Base-by-base conservation (phyloP, 2,888 invertebrate species). In the Actias luna region DNA sequence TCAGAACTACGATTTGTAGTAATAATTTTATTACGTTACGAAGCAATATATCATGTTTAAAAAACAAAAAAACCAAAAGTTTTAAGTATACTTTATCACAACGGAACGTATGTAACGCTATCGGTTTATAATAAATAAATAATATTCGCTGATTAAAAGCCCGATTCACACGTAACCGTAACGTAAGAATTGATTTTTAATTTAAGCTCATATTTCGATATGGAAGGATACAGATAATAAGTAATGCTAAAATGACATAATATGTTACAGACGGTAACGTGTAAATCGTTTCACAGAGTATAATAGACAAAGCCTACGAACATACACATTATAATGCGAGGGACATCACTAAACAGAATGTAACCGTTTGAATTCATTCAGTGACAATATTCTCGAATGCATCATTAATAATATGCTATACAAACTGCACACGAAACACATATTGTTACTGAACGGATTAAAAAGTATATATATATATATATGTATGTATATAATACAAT, bases 401-500 rank as follows among this genome's bases (percentile, higher is more conserved):
- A 80, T 78, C 71, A 80, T 83, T 74, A 71, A 78, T 78, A 71
- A 78, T 78, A 78, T 78, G 77, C 79, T 84, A 82, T 82, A 84
- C 83, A 87, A 74, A 82, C 74, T 73, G 71, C 79, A 79, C 78
- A 82, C 77, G 80, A 72, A 82, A 81, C 80, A 82, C 77, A 80
- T 81, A 84, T 83, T 83, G 84, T 82, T 80, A 84, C 79, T 79
- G 85, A 88, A 83, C 81, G 77, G 82, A 84, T 78, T 79, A 83
- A 85, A 81, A 68, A 60, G 79, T 85, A 25, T 33, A 33, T 33
- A 33, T 8, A 33, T 33, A 77, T n/a, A n/a, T n/a, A n/a, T n/a
- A n/a, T n/a, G n/a, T n/a, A n/a, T n/a, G n/a, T n/a, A n/a, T 87
- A 87, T 88, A 89, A 88, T 87, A 91, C 88, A 92, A 85, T 83